Evolutionary conservation across 1,140 invertebrate species (phyloP).

Genomic region (Coptotermes formosanus): DNA sequence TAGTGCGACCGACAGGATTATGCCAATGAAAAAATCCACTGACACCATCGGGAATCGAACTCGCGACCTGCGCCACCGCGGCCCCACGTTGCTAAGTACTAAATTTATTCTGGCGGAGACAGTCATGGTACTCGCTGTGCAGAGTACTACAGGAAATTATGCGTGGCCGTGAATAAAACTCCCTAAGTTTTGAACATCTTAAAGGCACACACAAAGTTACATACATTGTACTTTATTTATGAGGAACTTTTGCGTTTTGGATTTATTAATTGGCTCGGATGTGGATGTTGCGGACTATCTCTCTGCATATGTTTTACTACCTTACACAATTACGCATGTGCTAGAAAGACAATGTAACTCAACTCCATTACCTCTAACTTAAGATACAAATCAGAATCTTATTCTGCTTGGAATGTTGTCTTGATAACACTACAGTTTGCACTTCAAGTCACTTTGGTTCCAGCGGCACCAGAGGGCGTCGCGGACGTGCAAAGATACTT

Average conservation of each 20-base stretch:
- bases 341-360: not conserved
- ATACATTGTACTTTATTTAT: not conserved
- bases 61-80: too few species aligned
- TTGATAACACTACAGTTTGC: not conserved
- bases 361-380: not conserved
- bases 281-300: not conserved
- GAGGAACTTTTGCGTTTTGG: slow-evolving; percentile 21
- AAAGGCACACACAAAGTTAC: not conserved
- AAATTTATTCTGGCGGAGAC: too few species aligned
- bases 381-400: not conserved
- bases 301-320: not conserved
- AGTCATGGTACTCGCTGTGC: too few species aligned
- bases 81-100: too few species aligned
- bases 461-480: not conserved
- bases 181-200: not conserved
- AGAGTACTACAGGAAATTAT: not conserved
- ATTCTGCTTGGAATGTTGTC: not conserved
- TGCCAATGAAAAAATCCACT: too few species aligned
- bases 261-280: slow-evolving; percentile 3
- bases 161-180: not conserved
- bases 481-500: not conserved
- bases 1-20: too few species aligned
- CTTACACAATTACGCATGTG: not conserved
- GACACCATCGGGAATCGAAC: too few species aligned
- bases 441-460: too few species aligned